Evolutionary conservation across 2,797 vertebrate species (phyloP), one percentile per base, ranked within the genome.

Genomic region (Cyclura pinguis): DNA sequence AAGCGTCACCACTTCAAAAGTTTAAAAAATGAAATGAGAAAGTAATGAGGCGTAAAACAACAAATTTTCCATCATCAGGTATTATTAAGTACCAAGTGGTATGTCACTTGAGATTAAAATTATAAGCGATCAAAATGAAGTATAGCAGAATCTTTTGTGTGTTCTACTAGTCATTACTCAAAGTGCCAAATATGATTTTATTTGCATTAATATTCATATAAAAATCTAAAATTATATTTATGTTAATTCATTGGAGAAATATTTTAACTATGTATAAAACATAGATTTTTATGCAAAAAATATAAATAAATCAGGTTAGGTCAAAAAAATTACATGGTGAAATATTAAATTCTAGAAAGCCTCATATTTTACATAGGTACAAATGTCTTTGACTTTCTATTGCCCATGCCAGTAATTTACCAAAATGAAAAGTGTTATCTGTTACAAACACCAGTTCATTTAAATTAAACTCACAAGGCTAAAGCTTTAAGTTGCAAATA

Each of bases 371-470:
- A 92, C 88, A 94, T 32, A 95, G 72, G 88, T 94, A 90, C 92
- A 95, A 94, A 52, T 42, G 94, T 92, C 85, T 95, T 91, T 76
- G 78, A 95, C 83, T 94, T 96, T 94, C 47, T 80, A 95, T 95
- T 95, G 95, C 95, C 85, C 87, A 94, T 89, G 91, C 93, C 92
- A 95, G 94, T 96, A 96, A 95, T 93, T 94, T 95, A 89, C 83
- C 93, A 87, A 96, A 97, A 95, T 90, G 94, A 95, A 97, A 89
- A 95, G 76, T 82, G 93, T 96, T 97, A 96, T 96, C 95, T 96
- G 74, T 95, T 96, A 97, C 95, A 95, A 97, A 97, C 93, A 97
- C 88, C 85, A 96, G 89, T 89, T 94, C 92, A 96, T 97, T 96
- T 96, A 96, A 97, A 96, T 97, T 95, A 94, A 96, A 96, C 84